Percentiles rank a stretch among this genome's conserved stretches.
Evolutionary conservation across 2,888 invertebrate species (phyloP).

Genomic region (Thalpophila matura): DNA sequence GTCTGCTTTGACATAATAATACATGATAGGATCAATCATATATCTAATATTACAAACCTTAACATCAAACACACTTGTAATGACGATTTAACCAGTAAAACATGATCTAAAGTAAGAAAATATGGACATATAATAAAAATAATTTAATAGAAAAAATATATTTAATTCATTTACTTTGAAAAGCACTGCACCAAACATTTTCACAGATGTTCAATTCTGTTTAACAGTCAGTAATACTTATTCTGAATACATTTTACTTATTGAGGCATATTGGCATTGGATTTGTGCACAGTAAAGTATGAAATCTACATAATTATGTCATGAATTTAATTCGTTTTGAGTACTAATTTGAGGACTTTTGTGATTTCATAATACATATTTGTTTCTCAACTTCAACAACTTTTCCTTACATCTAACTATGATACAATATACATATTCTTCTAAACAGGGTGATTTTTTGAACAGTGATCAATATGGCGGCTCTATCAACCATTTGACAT

Average conservation of each 20-base stretch:
- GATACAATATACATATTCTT: constrained; percentile 40
- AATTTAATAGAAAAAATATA: constrained; percentile 40
- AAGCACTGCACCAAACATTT: constrained; percentile 47
- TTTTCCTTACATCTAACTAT: constrained; percentile 59
- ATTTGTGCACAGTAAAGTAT: constrained; percentile 44
- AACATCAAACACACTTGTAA: constrained; percentile 3
- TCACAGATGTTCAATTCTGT: constrained; percentile 26
- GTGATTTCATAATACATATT: constrained; percentile 31
- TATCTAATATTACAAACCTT: constrained; percentile 14
- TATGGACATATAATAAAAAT: constrained; percentile 24
- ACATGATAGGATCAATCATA: constrained; percentile 1
- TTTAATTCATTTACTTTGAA: constrained; percentile 44
- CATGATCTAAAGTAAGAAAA: constrained; percentile 3
- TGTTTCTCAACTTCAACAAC: constrained; percentile 28
- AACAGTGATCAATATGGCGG: too few relatives aligned
- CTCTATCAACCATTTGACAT: too few relatives aligned
- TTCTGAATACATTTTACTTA: constrained; percentile 38
- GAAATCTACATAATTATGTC: constrained; percentile 47
- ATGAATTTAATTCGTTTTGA: constrained; percentile 34
- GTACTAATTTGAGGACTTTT: constrained; percentile 19
- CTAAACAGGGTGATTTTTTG: too few relatives aligned
- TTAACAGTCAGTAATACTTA: constrained; percentile 47
- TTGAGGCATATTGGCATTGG: constrained; percentile 24
- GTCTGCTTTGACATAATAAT: neutral
- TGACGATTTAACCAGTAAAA: constrained; percentile 27